These are phyloP conservation scores for Diadegma fenestrale DNA, from an alignment of 2,888 invertebrate species.

Conservation along the genomic window DNA sequence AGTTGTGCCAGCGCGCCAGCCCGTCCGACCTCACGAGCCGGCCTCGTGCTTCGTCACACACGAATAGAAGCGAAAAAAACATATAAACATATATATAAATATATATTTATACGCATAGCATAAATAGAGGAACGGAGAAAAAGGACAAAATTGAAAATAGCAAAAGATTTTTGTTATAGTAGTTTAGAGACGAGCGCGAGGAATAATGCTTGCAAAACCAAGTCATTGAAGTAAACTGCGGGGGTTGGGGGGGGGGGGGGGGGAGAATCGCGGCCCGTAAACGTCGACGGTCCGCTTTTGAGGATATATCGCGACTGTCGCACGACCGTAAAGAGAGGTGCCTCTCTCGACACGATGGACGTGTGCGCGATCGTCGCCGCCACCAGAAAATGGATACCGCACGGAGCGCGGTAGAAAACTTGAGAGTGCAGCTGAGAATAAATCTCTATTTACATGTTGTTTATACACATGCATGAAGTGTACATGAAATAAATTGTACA, in stretches of 20 bases:
- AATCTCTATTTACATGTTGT: constrained; percentile 16
- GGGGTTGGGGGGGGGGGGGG: constrained; percentile 18
- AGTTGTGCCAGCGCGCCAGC: constrained; percentile 71
- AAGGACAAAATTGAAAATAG: background rate
- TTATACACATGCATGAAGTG: constrained; percentile 1
- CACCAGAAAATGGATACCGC: constrained; percentile 82
- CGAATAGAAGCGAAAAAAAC: constrained; percentile 36
- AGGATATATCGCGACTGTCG: constrained; percentile 74
- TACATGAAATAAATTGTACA: constrained; percentile 26
- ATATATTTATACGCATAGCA: background rate
- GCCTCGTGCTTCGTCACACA: constrained; percentile 77
- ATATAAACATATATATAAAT: constrained; percentile 3
- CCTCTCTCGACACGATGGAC: constrained; percentile 62
- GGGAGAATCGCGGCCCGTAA: constrained; percentile 71
- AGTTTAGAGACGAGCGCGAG: constrained; percentile 50
- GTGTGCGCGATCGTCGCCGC: constrained; percentile 73
- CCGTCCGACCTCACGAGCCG: constrained; percentile 78
- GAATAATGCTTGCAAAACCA: constrained; percentile 57
- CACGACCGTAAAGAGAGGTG: constrained; percentile 58
- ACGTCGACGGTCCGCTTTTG: constrained; percentile 69
- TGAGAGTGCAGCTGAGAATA: constrained; percentile 21
- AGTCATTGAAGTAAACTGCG: constrained; percentile 28
- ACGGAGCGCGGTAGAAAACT: constrained; percentile 73
- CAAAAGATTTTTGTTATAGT: constrained; percentile 45
- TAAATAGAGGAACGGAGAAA: background rate